phyloP scores from a whole-genome alignment of 2,888 invertebrate species.

The Clepsis dumicolana region DNA sequence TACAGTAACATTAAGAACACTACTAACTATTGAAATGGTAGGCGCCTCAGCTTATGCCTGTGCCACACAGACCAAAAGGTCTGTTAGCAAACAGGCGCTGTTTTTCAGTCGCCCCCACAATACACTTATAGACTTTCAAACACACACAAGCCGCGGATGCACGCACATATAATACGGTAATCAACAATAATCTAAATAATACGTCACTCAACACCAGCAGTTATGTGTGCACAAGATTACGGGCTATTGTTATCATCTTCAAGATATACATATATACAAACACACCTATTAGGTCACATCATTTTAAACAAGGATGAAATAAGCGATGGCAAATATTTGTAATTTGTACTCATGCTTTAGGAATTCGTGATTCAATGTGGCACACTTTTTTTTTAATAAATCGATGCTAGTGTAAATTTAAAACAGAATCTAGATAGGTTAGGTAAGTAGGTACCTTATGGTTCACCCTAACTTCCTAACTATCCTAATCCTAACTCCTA shows the following conservation, averaged over 20 bases:
- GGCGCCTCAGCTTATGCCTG: no score
- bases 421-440: not conserved
- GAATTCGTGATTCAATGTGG: conserved; percentile 28
- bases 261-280: conserved; percentile 10
- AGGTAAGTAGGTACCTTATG: no score
- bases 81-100: no score
- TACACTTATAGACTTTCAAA: no score
- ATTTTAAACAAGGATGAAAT: conserved; percentile 7
- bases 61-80: no score
- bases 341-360: conserved; percentile 15
- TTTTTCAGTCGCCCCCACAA: no score
- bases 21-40: no score
- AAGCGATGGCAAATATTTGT: conserved; percentile 31
- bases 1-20: no score
- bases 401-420: not conserved
- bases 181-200: not conserved
- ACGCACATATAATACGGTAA: not conserved
- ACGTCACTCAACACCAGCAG: not conserved
- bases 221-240: conserved; percentile 8
- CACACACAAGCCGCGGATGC: no score
- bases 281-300: conserved; percentile 33
- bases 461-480: no score
- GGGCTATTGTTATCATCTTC: conserved; percentile 32
- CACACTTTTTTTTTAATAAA: not conserved
- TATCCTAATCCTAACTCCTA: no score